Evolutionary conservation across 2,797 vertebrate species (phyloP).

Genomic region (Atherinosoma microstoma): DNA sequence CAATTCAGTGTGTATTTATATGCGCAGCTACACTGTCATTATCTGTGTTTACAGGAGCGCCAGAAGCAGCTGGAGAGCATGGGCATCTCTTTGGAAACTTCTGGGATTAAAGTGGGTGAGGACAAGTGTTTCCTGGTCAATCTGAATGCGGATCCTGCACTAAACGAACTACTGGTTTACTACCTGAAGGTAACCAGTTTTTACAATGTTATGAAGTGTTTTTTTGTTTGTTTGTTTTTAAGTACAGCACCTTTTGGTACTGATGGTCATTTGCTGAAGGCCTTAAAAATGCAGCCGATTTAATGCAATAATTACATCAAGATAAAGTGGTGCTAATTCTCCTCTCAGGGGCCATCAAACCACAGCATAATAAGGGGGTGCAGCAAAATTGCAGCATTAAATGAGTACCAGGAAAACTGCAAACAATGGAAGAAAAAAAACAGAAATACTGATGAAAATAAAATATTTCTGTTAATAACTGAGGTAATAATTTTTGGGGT

Average conservation of each 20-base stretch:
- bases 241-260: background rate
- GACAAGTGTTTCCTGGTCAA: conserved; percentile 98
- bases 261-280: background rate
- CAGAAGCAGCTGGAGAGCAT: conserved; percentile 97
- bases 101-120: conserved; percentile 97
- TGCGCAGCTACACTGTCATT: conserved; percentile 7
- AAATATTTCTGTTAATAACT: too few species aligned
- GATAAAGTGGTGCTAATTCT: too few species aligned
- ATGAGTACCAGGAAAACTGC: too few species aligned
- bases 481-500: too few species aligned
- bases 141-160: conserved; percentile 96
- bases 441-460: too few species aligned
- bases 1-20: background rate
- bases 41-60: conserved; percentile 87
- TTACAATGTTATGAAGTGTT: background rate
- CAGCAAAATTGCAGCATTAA: too few species aligned
- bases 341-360: too few species aligned
- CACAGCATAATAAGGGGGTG: too few species aligned
- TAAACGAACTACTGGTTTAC: conserved; percentile 97
- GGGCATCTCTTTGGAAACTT: conserved; percentile 97
- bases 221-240: background rate
- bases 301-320: background rate
- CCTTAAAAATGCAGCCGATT: too few species aligned
- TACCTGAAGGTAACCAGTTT: conserved; percentile 91
- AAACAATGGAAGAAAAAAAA: too few species aligned